Base-by-base conservation (phyloP, 1,140 invertebrate genomes). In the Lamellibrachia luymesi region DNA sequence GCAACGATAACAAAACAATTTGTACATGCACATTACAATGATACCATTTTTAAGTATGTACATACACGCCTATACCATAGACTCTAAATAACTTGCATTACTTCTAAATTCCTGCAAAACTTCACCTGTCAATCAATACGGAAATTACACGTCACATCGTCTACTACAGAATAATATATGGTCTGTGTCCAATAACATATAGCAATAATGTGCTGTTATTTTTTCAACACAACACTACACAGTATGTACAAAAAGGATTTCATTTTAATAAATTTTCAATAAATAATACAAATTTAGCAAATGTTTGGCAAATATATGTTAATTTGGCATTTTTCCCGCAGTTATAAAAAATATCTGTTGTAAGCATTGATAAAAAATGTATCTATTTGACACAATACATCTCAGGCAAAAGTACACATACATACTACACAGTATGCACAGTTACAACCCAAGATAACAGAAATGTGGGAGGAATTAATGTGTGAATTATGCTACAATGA, bases 131-230 rank as follows among this genome's bases (percentile, higher is more conserved):
- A 80, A 80, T 80, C 17, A 2, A 80, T 80, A 80, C 25, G 4
- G 64, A 10, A 22, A 80, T 80, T 80, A 80, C 4, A 80, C 1
- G 64, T 80, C 2, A 80, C 25, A 22, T 80, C 64, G 25, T 80
- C 64, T 80, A 80, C 64, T 80, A 80, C 64, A 80, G 64, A 80
- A 80, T 80, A 80, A 80, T 80, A 80, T 80, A 80, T 80, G 64
- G 1, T 22, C 64, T 80, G 64, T 22, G 7, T 80, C 17, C 13
- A 22, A 80, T 80, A 17, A 2, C 64, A 80, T 8, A 80, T 22
- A 80, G 64, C 64, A 80, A 80, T 80, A 80, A 80, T 22, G 64
- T 80, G 64, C 7, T 80, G 64, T 80, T 80, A 80, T 80, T 80
- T 22, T 80, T 10, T 80, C 1, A 80, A 80, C 64, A 22, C 17